Percentiles rank a stretch among this genome's conserved stretches.
Conservation (phyloP, 2,113 vertebrate genomes). For the Mohoua ochrocephala region DNA sequence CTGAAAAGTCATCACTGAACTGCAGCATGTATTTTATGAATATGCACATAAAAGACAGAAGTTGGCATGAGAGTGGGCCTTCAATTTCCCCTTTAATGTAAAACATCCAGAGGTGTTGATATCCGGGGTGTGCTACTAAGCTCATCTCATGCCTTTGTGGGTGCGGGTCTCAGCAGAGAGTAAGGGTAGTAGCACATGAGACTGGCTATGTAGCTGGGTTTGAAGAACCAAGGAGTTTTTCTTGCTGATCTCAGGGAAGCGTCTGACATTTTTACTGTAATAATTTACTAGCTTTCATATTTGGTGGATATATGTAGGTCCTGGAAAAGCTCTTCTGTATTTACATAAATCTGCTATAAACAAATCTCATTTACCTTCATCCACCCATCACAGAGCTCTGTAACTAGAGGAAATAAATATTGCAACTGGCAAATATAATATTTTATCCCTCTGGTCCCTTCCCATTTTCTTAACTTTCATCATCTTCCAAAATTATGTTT, state of each 20-base stretch:
- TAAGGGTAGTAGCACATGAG: background rate
- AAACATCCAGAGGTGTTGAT: background rate
- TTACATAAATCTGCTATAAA: constrained; percentile 47
- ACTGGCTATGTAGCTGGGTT: background rate
- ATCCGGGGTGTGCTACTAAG: background rate
- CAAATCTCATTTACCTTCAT: constrained; percentile 35
- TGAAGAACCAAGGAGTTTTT: background rate
- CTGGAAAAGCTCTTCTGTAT: constrained; percentile 38
- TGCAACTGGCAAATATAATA: constrained; percentile 13
- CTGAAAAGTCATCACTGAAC: background rate
- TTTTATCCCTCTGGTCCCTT: constrained; percentile 21
- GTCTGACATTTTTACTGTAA: constrained; percentile 39
- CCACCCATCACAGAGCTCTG: constrained; percentile 1
- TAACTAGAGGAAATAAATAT: constrained; percentile 40
- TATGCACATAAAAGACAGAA: background rate
- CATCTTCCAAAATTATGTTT: constrained; percentile 5
- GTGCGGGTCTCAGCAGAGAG: background rate
- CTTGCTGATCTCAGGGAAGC: constrained; percentile 7
- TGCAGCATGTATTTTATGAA: background rate
- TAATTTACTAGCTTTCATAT: constrained; percentile 46
- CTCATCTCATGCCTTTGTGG: background rate
- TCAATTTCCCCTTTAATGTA: background rate
- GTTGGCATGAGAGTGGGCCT: background rate
- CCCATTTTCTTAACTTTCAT: constrained; percentile 23
- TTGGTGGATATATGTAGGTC: constrained; percentile 25